phyloP scores from a whole-genome alignment of 2,113 vertebrate genomes.

The Lasiurus borealis region DNA sequence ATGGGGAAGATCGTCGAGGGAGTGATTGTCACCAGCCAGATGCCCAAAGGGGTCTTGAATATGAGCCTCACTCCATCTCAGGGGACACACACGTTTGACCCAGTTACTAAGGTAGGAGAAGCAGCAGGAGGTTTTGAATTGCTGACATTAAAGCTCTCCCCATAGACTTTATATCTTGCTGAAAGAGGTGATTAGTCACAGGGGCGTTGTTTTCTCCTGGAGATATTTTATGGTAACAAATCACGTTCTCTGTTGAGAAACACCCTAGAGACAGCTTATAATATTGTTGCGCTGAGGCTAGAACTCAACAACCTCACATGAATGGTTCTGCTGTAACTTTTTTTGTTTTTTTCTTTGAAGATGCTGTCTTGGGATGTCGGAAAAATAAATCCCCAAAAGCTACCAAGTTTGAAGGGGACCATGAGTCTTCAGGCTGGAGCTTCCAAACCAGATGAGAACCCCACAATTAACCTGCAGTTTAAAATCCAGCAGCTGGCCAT shows the following conservation, averaged over 20 bases:
- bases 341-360: constrained; percentile 85
- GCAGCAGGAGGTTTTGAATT: neutral
- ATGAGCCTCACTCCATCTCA: constrained; percentile 96
- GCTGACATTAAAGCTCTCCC: neutral
- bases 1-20: constrained; percentile 98
- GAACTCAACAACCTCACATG: neutral
- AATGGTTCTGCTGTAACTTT: neutral
- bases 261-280: neutral
- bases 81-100: constrained; percentile 96
- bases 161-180: neutral
- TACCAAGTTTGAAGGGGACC: constrained; percentile 96
- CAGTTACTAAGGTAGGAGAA: constrained; percentile 96
- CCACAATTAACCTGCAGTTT: constrained; percentile 97
- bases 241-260: neutral
- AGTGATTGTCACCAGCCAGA: constrained; percentile 95
- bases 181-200: neutral
- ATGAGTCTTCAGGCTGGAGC: constrained; percentile 96
- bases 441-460: constrained; percentile 98
- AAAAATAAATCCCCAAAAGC: constrained; percentile 99
- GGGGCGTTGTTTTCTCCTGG: neutral
- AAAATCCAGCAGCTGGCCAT: constrained; percentile 99
- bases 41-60: constrained; percentile 96
- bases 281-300: neutral
- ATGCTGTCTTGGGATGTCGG: constrained; percentile 97
- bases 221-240: neutral